These are phyloP conservation scores for Murina feae DNA, from an alignment of 2,113 vertebrate genomes.

Conservation along the genomic window DNA sequence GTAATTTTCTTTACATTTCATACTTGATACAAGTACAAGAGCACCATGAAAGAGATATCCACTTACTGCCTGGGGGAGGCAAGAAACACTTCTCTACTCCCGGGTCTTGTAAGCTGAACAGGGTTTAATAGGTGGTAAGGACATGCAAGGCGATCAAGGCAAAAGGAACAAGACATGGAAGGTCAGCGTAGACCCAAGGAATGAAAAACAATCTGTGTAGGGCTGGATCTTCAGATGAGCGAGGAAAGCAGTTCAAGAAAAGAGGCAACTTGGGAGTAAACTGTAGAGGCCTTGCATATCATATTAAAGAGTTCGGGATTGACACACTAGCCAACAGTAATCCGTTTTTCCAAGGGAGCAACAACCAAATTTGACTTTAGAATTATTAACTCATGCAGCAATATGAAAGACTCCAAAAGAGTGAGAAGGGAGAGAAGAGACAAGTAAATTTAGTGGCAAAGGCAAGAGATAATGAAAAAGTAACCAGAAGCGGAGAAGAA, in stretches of 20 bases:
- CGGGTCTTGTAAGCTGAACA: background rate
- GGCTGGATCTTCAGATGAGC: background rate
- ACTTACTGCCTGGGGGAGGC: background rate
- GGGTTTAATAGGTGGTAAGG: background rate
- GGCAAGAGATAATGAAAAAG: background rate
- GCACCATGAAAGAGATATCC: background rate
- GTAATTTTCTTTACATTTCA: constrained; percentile 24
- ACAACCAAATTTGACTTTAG: constrained; percentile 23
- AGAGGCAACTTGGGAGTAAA: background rate
- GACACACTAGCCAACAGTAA: background rate
- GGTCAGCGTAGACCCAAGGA: background rate
- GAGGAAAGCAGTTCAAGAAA: background rate
- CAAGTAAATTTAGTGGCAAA: background rate
- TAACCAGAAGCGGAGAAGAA: background rate
- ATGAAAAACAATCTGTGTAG: background rate
- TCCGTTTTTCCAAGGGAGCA: background rate
- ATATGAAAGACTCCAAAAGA: background rate
- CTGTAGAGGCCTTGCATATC: background rate
- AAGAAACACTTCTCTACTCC: constrained; percentile 9
- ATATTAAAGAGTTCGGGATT: background rate
- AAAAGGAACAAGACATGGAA: background rate
- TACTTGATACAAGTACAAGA: background rate
- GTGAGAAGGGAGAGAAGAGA: background rate
- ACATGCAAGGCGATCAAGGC: background rate
- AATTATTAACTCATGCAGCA: background rate